Conservation (phyloP, 1,140 invertebrate species). For the Branchinecta lynchi region DNA sequence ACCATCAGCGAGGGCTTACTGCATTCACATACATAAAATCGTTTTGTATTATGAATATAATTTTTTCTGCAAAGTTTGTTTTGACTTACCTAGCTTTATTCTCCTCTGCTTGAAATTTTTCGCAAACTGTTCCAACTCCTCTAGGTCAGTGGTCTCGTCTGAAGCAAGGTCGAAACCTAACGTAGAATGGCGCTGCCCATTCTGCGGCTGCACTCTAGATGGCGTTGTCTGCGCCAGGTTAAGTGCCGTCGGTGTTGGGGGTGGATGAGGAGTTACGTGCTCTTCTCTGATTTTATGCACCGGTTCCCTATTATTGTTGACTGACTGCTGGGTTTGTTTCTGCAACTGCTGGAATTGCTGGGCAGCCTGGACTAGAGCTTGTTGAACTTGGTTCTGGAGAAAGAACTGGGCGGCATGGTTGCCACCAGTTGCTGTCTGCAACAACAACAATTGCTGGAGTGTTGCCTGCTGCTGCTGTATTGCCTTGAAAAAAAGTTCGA, state of each 20-base stretch:
- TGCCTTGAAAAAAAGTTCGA: constrained; percentile 28
- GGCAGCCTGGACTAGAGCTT: constrained; percentile 61
- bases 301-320: constrained; percentile 27
- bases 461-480: constrained; percentile 45
- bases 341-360: constrained; percentile 64
- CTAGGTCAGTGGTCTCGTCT: constrained; percentile 84
- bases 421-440: constrained; percentile 40
- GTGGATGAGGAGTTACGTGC: constrained; percentile 17
- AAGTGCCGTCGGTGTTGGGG: constrained; percentile 30
- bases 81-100: constrained; percentile 64
- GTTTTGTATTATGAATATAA: too few relatives aligned
- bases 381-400: constrained; percentile 61
- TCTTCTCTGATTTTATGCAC: background rate
- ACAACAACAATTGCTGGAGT: constrained; percentile 56
- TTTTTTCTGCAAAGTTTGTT: background rate
- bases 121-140: constrained; percentile 89
- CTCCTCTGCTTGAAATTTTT: constrained; percentile 90
- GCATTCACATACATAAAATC: too few relatives aligned
- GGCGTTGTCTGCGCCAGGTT: constrained; percentile 29
- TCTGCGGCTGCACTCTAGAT: constrained; percentile 18
- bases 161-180: constrained; percentile 52
- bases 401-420: constrained; percentile 52
- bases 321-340: constrained; percentile 46
- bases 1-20: too few relatives aligned
- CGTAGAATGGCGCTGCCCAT: constrained; percentile 24